Conservation (phyloP, 2,797 vertebrate species). For the Poliocrania exsul region DNA sequence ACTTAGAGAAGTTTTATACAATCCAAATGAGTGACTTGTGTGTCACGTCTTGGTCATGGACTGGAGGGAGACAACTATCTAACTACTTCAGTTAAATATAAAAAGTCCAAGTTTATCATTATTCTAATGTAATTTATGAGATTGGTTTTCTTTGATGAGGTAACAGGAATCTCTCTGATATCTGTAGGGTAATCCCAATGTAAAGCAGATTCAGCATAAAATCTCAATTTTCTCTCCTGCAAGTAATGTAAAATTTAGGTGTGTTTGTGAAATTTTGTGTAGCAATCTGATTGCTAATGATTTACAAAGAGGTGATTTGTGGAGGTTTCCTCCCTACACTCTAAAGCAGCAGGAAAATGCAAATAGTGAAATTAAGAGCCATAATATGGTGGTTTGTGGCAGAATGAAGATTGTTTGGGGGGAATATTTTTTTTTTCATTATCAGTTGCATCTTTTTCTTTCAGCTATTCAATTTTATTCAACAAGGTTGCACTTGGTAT, state of each 20-base stretch:
- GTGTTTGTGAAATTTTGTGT: background rate
- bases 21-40: background rate
- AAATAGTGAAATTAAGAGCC: background rate
- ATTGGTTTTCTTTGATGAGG: background rate
- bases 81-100: background rate
- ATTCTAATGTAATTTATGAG: background rate
- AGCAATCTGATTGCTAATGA: background rate
- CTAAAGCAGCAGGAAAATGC: background rate
- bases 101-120: background rate
- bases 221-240: background rate
- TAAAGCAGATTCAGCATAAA: background rate
- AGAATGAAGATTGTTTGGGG: background rate
- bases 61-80: background rate
- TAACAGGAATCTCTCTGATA: background rate
- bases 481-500: background rate
- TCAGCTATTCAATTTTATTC: conserved; percentile 1
- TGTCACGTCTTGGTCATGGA: background rate
- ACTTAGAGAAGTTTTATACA: background rate
- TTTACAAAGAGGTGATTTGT: background rate
- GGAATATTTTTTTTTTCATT: background rate
- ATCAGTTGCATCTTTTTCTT: background rate
- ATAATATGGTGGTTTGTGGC: background rate
- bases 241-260: background rate
- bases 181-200: fast-evolving
- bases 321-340: background rate